phyloP scores from a whole-genome alignment of 2,888 invertebrate species.

The Drosophila recens region DNA sequence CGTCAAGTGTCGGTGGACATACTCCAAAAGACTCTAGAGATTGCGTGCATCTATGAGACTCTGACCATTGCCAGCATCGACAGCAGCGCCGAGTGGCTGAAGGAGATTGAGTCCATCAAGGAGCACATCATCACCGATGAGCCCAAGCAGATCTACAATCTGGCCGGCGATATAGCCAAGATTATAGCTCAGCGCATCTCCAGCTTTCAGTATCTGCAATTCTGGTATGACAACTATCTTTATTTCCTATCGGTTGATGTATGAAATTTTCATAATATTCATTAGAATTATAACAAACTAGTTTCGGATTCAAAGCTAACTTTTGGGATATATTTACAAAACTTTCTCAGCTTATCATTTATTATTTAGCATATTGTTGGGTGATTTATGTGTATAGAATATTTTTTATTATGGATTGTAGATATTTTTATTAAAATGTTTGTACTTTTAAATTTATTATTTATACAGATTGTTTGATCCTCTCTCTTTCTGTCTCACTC shows the following conservation, averaged over 20 bases:
- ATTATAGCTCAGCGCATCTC: constrained; percentile 90
- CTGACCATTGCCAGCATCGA: constrained; percentile 86
- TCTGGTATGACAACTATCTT: constrained; percentile 72
- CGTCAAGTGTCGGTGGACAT: constrained; percentile 91
- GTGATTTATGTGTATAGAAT: neutral
- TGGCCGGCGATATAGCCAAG: constrained; percentile 88
- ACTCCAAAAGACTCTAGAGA: constrained; percentile 89
- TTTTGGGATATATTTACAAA: neutral
- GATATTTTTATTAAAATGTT: too few species aligned
- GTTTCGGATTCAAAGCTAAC: neutral
- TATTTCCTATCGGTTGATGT: neutral
- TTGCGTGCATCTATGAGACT: constrained; percentile 91
- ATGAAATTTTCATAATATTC: neutral
- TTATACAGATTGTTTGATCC: too few species aligned
- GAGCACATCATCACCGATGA: constrained; percentile 89
- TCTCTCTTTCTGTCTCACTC: neutral
- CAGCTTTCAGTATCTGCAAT: constrained; percentile 89
- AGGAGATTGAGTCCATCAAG: constrained; percentile 87
- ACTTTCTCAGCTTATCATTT: neutral
- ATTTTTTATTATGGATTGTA: too few species aligned
- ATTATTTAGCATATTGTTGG: neutral
- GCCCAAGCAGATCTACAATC: constrained; percentile 88
- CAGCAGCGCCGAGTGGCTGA: constrained; percentile 87
- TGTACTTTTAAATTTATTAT: too few species aligned
- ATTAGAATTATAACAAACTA: neutral